Evolutionary conservation across 2,888 invertebrate genomes (phyloP), one percentile per base, ranked within the genome.

Genomic region (Patella depressa): DNA sequence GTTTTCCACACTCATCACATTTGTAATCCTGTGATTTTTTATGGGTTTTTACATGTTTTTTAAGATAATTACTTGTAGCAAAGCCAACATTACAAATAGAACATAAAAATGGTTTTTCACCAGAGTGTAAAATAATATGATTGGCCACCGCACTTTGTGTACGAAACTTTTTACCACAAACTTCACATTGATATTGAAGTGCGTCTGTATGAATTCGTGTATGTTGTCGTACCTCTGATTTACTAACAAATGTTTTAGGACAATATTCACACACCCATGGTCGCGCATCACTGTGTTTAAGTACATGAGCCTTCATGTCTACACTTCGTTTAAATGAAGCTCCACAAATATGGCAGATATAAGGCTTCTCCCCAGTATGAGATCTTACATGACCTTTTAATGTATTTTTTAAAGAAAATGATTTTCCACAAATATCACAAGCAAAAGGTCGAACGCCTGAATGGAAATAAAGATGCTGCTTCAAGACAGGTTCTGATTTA

Each of bases 311-410:
- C 65, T 65, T 65, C 19, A 65, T 19, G 12, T 65, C 65, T 65
- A 24, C 19, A 24, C 65, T 24, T 12, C 65, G 65, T 19, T 24
- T 19, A 65, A 24, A 65, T 19, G 19, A 24, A 12, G 65, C 65
- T 24, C 65, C 65, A 65, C 65, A 65, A 19, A 65, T 14, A 65
- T 65, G 65, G 24, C 65, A 65, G 65, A 65, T 65, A 65, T 24
- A 65, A 24, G 65, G 65, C 14, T 65, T 65, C 65, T 65, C 65
- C 24, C 65, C 65, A 65, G 65, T 65, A 24, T 65, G 65, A 24
- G 65, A 65, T 3, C 65, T 19, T 24, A 65, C 24, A 19, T 65
- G 65, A 24, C 19, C 19, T 65, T 19, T 24, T 19, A 65, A 19
- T 3, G 65, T 65, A 4, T 65, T 65, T 65, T 65, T 65, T 65